Conservation (phyloP, 1,140 invertebrate species). For the Phocides pigmalion region DNA sequence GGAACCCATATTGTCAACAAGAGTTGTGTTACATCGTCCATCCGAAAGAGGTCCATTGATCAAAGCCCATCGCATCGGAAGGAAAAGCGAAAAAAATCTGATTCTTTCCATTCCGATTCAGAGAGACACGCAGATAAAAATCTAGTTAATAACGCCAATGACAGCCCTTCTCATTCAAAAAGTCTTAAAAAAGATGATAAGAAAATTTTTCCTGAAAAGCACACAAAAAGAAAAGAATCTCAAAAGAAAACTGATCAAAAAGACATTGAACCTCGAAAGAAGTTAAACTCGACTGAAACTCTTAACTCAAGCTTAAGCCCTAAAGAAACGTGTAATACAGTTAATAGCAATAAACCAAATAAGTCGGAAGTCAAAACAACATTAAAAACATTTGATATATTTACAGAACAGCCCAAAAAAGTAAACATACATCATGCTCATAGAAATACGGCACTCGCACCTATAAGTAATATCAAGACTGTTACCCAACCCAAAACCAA, state of each 20-base stretch:
- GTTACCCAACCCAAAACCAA: slow-evolving; percentile 33
- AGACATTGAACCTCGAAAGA: slow-evolving; percentile 46
- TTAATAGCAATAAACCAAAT: slow-evolving; percentile 36
- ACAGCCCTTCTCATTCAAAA: slow-evolving; percentile 54
- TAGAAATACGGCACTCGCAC: slow-evolving; percentile 62
- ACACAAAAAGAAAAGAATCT: slow-evolving; percentile 68
- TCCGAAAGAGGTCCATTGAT: slow-evolving; percentile 69
- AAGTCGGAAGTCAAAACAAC: slow-evolving; percentile 62
- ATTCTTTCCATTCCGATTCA: slow-evolving; percentile 42
- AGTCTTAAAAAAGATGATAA: slow-evolving; percentile 54
- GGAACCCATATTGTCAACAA: slow-evolving; percentile 36
- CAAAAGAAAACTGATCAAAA: slow-evolving; percentile 52
- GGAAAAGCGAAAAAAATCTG: slow-evolving; percentile 77
- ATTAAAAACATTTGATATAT: slow-evolving; percentile 74
- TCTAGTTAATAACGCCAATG: slow-evolving; percentile 46
- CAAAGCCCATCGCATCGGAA: slow-evolving; percentile 73
- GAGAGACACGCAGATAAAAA: slow-evolving; percentile 53
- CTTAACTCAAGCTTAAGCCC: slow-evolving; percentile 55
- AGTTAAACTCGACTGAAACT: slow-evolving; percentile 48
- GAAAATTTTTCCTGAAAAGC: slow-evolving; percentile 62
- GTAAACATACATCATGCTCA: slow-evolving; percentile 61
- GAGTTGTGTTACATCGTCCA: slow-evolving; percentile 37
- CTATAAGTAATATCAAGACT: slow-evolving; percentile 36
- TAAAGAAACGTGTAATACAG: slow-evolving; percentile 50
- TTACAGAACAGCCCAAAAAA: slow-evolving; percentile 65